Evolutionary conservation across 2,113 vertebrate genomes (phyloP).

Genomic region (Nothoprocta pentlandii): DNA sequence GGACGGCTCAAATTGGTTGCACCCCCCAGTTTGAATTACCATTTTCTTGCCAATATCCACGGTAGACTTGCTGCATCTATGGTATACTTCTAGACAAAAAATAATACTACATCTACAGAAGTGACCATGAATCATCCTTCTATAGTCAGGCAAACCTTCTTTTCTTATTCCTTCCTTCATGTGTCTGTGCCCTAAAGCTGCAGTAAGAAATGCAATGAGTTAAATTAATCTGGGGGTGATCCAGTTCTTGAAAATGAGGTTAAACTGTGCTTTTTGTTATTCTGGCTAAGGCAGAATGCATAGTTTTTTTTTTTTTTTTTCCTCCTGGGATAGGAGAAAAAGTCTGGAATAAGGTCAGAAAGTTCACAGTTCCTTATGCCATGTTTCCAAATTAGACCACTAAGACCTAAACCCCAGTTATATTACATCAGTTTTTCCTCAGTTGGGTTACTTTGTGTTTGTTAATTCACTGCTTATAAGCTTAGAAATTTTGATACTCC

Average conservation of each 20-base stretch:
- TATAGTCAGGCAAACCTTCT: background rate
- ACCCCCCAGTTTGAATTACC: background rate
- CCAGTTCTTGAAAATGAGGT: conserved; percentile 5
- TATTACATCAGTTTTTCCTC: background rate
- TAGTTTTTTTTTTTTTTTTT: conserved; percentile 29
- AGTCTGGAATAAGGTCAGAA: background rate
- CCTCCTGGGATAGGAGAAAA: background rate
- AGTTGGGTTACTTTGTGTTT: background rate
- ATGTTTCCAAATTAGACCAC: background rate
- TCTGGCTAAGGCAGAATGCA: conserved; percentile 20
- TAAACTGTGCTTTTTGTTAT: conserved; percentile 40
- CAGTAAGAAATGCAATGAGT: conserved; percentile 4
- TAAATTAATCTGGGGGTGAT: background rate
- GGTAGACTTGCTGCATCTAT: background rate
- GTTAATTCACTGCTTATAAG: no score
- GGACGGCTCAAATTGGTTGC: background rate
- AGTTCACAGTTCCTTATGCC: background rate
- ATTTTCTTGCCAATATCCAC: background rate
- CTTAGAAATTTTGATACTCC: background rate
- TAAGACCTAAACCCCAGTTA: background rate
- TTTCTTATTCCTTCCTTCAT: background rate
- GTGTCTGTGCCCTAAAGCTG: conserved; percentile 5
- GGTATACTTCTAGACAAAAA: background rate
- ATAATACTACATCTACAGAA: background rate
- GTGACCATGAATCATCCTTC: background rate